phyloP scores from a whole-genome alignment of 2,797 vertebrate genomes.

The Chromis chromis region DNA sequence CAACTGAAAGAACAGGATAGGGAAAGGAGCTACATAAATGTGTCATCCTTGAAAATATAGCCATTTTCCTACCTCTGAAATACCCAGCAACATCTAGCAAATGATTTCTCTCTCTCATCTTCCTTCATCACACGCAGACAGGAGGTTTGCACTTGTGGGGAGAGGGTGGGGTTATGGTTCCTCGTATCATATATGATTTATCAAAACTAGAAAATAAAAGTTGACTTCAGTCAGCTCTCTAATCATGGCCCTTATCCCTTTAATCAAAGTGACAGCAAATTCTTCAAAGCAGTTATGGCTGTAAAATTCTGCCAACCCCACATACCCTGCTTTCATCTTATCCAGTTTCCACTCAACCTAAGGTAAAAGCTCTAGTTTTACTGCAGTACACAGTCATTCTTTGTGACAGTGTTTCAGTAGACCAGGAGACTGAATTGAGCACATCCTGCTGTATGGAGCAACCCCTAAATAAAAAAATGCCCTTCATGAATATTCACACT shows the following conservation, averaged over 20 bases:
- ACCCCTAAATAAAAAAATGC: constrained; percentile 39
- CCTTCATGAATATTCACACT: constrained; percentile 63
- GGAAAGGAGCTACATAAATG: constrained; percentile 40
- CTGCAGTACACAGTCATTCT: constrained; percentile 36
- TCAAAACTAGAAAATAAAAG: constrained; percentile 62
- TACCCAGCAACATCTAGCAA: constrained; percentile 46
- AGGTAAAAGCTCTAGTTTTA: constrained; percentile 50
- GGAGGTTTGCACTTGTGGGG: constrained; percentile 24
- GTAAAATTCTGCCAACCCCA: constrained; percentile 46
- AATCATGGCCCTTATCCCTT: constrained; percentile 56
- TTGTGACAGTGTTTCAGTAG: constrained; percentile 19
- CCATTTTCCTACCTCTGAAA: constrained; percentile 41
- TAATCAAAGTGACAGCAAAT: constrained; percentile 68
- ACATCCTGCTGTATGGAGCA: constrained; percentile 20
- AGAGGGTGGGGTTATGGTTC: constrained; percentile 18
- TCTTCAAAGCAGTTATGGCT: constrained; percentile 67
- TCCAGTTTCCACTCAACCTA: constrained; percentile 40
- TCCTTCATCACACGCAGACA: constrained; percentile 36
- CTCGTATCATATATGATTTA: constrained; percentile 70
- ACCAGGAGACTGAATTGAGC: constrained; percentile 14
- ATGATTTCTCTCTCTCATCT: constrained; percentile 37
- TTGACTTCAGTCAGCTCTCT: constrained; percentile 53
- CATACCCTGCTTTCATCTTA: constrained; percentile 49
- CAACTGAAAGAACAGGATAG: constrained; percentile 27
- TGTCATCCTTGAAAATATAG: constrained; percentile 62